These are phyloP conservation scores for Caenorhabditis sp. DNA, from an alignment of 2,888 invertebrate species.

Conservation along the genomic window DNA sequence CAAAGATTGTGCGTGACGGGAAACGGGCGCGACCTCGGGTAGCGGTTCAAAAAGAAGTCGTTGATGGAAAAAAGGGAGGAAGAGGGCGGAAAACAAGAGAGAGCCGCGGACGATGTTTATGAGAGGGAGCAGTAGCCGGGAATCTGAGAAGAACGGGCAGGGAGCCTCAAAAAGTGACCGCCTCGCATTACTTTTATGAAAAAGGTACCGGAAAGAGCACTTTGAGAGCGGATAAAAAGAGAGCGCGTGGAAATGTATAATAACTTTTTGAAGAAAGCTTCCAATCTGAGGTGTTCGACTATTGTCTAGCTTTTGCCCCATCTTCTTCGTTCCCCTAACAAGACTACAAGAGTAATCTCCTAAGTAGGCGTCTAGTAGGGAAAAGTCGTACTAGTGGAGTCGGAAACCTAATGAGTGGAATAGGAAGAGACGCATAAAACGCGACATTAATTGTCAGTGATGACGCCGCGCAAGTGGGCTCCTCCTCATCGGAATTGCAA, in stretches of 20 bases:
- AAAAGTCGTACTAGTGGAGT: slow-evolving; percentile 1
- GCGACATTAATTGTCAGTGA: slow-evolving; percentile 56
- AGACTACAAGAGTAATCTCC: too few relatives aligned
- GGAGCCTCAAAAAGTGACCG: slow-evolving; percentile 14
- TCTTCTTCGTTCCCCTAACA: too few relatives aligned
- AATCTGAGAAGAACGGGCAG: slow-evolving; percentile 38
- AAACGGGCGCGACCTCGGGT: background rate
- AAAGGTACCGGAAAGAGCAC: slow-evolving; percentile 13
- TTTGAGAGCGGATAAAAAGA: too few relatives aligned
- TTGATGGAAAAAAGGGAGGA: background rate
- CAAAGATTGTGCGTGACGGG: slow-evolving; percentile 23
- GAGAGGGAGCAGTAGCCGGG: slow-evolving; percentile 5
- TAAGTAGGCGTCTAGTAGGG: slow-evolving; percentile 12
- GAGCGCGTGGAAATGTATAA: too few relatives aligned
- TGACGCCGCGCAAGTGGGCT: slow-evolving; percentile 26
- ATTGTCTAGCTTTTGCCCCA: too few relatives aligned
- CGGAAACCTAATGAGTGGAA: slow-evolving; percentile 46
- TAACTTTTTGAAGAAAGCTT: background rate
- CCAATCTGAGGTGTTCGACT: too few relatives aligned
- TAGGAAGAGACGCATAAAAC: slow-evolving; percentile 52
- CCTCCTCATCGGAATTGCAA: slow-evolving; percentile 49
- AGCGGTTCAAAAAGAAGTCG: slow-evolving; percentile 8
- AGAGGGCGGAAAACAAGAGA: slow-evolving; percentile 2
- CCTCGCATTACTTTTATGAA: slow-evolving; percentile 26
- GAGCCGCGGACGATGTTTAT: slow-evolving; percentile 10